Evolutionary conservation across 2,113 vertebrate species (phyloP), one percentile per base, ranked within the genome.

Genomic region (Euleptes europaea): DNA sequence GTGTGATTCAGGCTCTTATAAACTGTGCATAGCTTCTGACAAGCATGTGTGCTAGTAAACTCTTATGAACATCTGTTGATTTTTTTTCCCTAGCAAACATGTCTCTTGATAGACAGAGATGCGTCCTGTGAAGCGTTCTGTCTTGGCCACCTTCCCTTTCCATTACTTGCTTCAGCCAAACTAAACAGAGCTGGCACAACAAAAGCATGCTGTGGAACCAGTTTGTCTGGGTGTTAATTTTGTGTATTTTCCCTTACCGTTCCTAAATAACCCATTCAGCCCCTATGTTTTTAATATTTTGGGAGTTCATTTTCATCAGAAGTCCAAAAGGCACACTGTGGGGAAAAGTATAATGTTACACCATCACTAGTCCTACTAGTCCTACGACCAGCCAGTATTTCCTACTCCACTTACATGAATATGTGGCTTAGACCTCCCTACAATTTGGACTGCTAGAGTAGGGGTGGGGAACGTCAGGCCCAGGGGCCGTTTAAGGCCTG

Each of bases 41-140:
- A 85, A 80, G 67, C 51, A 35, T 71, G 76, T 63, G 51, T 88
- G 83, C 82, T 93, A 86, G 84, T 83, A 89, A 85, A 0, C 0
- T 76, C 86, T 88, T 83, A 88, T 0, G 5, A 90, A 82, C 91
- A 94, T 94, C 87, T 92, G 91, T 88, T 93, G 90, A 91, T 89
- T 94, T 92, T 92, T 91, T 92, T 93, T 91, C 87, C 87, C 89
- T 93, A 89, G 91, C 92, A 93, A 74, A 51, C 12, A 80, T 54
- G 87, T 66, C 4, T 9, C 35, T 28, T 40, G 42, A 66, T 93
- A 82, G 89, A 87, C 82, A 91, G 81, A 54, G 86, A 82, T 90
- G 83, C 75, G 77, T 91, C 78, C 86, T 90, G 88, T 85, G 78
- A 92, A 93, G 91, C 82, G 89, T 89, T 93, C 85, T 67, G 89